Base-by-base conservation (phyloP, 2,797 vertebrate genomes). In the Eutrigla gurnardus region DNA sequence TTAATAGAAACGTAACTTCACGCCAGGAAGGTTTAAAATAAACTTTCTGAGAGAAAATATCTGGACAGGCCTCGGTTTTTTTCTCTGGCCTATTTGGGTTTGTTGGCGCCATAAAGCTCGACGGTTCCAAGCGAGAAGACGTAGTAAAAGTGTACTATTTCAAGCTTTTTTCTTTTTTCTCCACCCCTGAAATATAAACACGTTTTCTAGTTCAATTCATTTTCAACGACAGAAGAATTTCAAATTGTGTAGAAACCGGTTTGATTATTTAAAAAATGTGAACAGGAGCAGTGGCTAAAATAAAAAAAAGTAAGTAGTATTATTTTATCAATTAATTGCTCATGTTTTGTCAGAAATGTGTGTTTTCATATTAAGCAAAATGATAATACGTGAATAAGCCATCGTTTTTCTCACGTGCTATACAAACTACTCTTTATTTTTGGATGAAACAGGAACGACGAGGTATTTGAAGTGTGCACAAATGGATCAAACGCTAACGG, bases 391-490 rank as follows among this genome's bases (percentile, higher is more conserved):
- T 55, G 0, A 60, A 61, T 4, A 18, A 70, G 50, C 65, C 68
- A 47, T 74, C 37, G 42, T 60, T 46, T 25, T 33, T 64, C 10
- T 74, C 10, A 54, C 25, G 68, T 81, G 70, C 71, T 83, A 74
- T 74, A 91, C 75, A 91, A 91, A 92, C 86, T 86, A 89, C 79
- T 81, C 39, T 92, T 90, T 92, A 89, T 91, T 92, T 58, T 75
- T 61, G 10, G 64, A 65, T 79, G 55, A 81, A 82, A 83, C 66
- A 83, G 52, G 59, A 84, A 83, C 61, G 63, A 88, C 47, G 93
- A 94, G 93, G 93, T 95, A 94, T 93, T 91, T 86, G 62, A 78
- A 76, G 81, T 86, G 91, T 93, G 88, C 88, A 91, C 88, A 92
- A 90, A 91, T 86, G 73, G 81, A 71, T 80, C 36, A 69, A 82